phyloP scores from a whole-genome alignment of 2,113 vertebrate genomes.

The Mustelus asterias region DNA sequence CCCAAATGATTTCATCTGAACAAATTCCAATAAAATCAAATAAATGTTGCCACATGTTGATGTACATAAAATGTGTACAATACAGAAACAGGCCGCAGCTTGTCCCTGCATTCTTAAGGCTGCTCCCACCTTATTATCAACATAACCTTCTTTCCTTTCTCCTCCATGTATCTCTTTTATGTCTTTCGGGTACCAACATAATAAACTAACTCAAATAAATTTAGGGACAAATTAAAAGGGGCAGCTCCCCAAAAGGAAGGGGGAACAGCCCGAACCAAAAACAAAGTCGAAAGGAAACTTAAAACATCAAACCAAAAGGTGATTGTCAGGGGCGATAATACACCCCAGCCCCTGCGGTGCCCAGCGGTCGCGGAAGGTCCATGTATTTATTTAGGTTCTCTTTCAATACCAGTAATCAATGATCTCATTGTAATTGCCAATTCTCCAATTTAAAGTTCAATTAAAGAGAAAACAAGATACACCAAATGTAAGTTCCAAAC shows the following conservation, averaged over 20 bases:
- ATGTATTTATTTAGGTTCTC: neutral
- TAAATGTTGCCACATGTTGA: neutral
- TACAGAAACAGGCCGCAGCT: neutral
- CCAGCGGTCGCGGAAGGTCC: too few species aligned
- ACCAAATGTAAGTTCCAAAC: neutral
- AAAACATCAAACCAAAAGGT: too few species aligned
- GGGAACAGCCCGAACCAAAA: too few species aligned
- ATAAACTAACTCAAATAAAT: too few species aligned
- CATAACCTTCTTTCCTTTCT: neutral
- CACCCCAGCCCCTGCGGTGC: too few species aligned
- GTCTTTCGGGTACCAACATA: too few species aligned
- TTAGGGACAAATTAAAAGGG: too few species aligned
- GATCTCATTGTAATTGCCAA: neutral
- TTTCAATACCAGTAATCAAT: neutral
- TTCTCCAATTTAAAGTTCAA: neutral
- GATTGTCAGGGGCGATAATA: too few species aligned
- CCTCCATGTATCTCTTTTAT: neutral
- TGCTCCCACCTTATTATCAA: neutral
- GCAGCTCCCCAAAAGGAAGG: too few species aligned
- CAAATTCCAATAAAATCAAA: neutral
- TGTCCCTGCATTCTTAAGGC: neutral
- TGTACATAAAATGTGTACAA: neutral
- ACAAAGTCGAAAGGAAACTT: too few species aligned
- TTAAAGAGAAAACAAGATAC: neutral
- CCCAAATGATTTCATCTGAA: neutral